phyloP scores from a whole-genome alignment of 2,888 invertebrate species.

The Hedychridium roseum region DNA sequence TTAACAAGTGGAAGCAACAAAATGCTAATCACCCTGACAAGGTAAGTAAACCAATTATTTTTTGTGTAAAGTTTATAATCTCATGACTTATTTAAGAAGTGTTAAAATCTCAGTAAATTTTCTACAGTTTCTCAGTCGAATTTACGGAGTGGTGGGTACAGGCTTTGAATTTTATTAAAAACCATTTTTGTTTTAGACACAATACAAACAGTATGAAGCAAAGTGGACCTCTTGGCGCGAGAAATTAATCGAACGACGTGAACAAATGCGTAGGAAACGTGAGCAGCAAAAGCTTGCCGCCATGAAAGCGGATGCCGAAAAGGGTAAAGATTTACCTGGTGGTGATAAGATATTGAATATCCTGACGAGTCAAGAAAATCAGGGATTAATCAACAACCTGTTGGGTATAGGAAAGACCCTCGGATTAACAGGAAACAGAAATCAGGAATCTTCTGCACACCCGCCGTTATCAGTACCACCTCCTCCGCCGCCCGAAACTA shows the following conservation, averaged over 20 bases:
- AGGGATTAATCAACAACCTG: slow-evolving; percentile 58
- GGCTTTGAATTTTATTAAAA: background rate
- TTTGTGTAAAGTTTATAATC: background rate
- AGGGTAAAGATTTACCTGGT: slow-evolving; percentile 53
- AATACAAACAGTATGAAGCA: slow-evolving; percentile 84
- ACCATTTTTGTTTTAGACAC: slow-evolving; percentile 61
- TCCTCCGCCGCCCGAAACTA: slow-evolving; percentile 21
- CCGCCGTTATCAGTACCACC: slow-evolving; percentile 22
- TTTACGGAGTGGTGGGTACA: background rate
- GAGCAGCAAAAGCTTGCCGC: slow-evolving; percentile 58
- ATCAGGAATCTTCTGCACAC: slow-evolving; percentile 20
- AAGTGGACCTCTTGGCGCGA: slow-evolving; percentile 87
- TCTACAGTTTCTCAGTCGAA: too few relatives aligned
- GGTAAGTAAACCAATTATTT: slow-evolving; percentile 60
- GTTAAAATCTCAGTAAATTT: too few relatives aligned
- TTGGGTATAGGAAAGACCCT: slow-evolving; percentile 60
- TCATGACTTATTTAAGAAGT: background rate
- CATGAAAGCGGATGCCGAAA: slow-evolving; percentile 51
- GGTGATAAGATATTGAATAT: slow-evolving; percentile 59
- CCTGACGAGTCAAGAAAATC: slow-evolving; percentile 58
- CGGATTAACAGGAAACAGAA: slow-evolving; percentile 55
- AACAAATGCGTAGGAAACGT: slow-evolving; percentile 79
- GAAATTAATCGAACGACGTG: slow-evolving; percentile 80
- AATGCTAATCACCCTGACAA: slow-evolving; percentile 93
- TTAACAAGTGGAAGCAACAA: slow-evolving; percentile 89